Evolutionary conservation across 2,797 vertebrate genomes (phyloP).

Genomic region (Pseudopleuronectes americanus): DNA sequence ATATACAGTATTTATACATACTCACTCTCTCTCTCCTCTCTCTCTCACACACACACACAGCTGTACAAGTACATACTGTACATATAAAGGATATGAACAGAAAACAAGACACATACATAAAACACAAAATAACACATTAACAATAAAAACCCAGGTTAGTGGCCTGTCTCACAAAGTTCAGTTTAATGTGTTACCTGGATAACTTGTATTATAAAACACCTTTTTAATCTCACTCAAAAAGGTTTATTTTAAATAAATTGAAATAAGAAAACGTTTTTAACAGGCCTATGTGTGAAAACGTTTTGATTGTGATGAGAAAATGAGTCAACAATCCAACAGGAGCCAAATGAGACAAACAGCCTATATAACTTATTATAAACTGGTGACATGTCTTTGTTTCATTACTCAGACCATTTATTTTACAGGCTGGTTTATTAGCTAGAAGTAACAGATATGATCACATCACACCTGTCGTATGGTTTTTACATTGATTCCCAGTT

Average conservation of each 20-base stretch:
- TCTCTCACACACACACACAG: background rate
- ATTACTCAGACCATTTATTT: background rate
- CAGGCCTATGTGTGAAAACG: no score
- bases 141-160: constrained; percentile 2
- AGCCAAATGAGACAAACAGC: no score
- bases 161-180: constrained; percentile 59
- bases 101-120: constrained; percentile 16
- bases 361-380: background rate
- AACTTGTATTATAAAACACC: background rate
- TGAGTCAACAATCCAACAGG: background rate
- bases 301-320: no score
- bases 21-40: no score
- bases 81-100: background rate
- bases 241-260: no score
- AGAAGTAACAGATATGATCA: no score
- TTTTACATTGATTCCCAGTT: no score
- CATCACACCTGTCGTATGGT: no score
- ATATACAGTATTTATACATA: background rate
- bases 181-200: background rate
- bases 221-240: no score
- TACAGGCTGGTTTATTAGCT: no score
- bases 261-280: background rate
- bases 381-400: background rate
- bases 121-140: constrained; percentile 7
- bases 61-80: background rate